phyloP scores from a whole-genome alignment of 2,888 invertebrate genomes.

The Blera fallax region DNA sequence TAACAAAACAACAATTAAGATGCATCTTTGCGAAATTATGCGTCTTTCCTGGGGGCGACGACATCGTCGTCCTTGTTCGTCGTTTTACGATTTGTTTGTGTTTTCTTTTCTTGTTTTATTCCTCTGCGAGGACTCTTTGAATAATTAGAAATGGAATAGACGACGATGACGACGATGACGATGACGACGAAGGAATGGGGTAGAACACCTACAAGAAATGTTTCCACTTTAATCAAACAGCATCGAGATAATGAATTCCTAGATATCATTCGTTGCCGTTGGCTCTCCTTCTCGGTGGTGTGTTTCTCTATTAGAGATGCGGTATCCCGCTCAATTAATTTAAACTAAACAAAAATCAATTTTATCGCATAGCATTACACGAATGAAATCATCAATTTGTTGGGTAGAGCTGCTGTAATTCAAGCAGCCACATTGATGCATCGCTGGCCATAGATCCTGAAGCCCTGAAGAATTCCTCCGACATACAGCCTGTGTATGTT shows the following conservation, averaged over 20 bases:
- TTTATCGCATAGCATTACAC: constrained; percentile 71
- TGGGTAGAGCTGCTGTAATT: constrained; percentile 57
- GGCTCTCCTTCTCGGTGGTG: background rate
- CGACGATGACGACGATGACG: background rate
- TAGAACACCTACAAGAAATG: constrained; percentile 45
- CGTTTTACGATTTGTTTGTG: constrained; percentile 21
- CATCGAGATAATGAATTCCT: constrained; percentile 64
- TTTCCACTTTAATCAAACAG: constrained; percentile 62
- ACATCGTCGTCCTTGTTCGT: constrained; percentile 50
- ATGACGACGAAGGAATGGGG: background rate
- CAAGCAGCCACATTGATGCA: constrained; percentile 60
- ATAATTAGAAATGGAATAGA: constrained; percentile 65
- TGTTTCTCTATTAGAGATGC: constrained; percentile 59
- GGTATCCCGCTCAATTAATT: constrained; percentile 72
- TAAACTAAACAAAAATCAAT: constrained; percentile 72
- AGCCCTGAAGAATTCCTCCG: constrained; percentile 26
- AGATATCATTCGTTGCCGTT: constrained; percentile 40
- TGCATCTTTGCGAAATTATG: constrained; percentile 71
- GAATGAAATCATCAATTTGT: constrained; percentile 73
- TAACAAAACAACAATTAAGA: constrained; percentile 72
- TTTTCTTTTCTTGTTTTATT: constrained; percentile 12
- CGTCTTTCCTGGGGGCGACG: constrained; percentile 68
- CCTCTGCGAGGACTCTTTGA: constrained; percentile 48
- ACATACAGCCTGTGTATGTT: background rate
- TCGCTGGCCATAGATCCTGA: constrained; percentile 27